Evolutionary conservation across 2,797 vertebrate genomes (phyloP), one percentile per base, ranked within the genome.

Genomic region (Pipistrellus nathusii): DNA sequence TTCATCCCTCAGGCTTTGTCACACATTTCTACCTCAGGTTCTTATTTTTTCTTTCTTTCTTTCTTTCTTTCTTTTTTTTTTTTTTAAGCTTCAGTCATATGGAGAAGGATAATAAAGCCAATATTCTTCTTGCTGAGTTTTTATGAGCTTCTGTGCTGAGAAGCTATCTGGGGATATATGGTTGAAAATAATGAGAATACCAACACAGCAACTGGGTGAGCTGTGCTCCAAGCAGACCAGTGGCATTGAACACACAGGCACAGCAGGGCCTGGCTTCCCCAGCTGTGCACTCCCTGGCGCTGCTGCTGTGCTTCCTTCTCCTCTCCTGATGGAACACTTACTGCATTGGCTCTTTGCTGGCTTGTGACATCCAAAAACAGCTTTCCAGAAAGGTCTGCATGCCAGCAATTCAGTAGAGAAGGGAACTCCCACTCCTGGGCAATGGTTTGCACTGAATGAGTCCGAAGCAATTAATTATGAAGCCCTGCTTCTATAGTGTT

Each of bases 131-230:
- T 57, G 75, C 95, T 90, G 90, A 77, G 90, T 68, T 94, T 96
- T 90, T 94, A 75, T 83, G 82, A 83, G 73, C 51, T 57, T 96
- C 78, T 92, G 71, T 46, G 35, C 59, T 21, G 35, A 89, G 95
- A 85, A 92, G 84, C 80, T 95, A 91, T 92, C 92, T 92, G 32
- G 92, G 76, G 86, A 84, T 90, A 44, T 27, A 51, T 0, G 35
- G 38, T 9, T 95, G 83, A 78, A 94, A 91, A 94, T 88, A 94
- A 88, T 51, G 68, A 95, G 83, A 94, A 93, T 81, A 83, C 44
- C 51, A 87, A 78, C 41, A 69, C 25, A 38, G 51, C 82, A 21
- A 11, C 44, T 68, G 75, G 80, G 9, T 25, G 82, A 86, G 30
- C 30, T 0, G 10, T 75, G 44, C 1, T 27, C 30, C 23, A 23